Conservation (phyloP, 2,113 vertebrate genomes). For the Tupaia chinensis region DNA sequence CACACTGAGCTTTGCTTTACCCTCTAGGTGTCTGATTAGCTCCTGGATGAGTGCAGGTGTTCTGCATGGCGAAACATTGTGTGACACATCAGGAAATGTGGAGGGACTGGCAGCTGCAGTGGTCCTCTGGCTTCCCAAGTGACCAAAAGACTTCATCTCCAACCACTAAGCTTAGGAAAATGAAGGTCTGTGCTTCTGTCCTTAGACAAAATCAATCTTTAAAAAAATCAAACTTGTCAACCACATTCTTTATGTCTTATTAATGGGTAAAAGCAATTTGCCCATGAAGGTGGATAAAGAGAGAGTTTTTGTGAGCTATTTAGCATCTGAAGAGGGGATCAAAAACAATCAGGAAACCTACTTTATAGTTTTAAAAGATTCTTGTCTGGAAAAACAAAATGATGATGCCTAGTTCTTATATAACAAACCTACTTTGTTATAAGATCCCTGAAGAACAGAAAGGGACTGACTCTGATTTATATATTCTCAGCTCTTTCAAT, state of each 20-base stretch:
- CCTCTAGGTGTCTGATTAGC: fast-evolving
- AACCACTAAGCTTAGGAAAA: neutral
- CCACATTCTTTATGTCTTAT: neutral
- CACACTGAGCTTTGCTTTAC: neutral
- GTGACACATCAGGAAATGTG: fast-evolving
- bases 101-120: fast-evolving
- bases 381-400: too few relatives aligned
- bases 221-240: neutral
- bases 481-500: fast-evolving
- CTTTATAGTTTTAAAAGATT: neutral
- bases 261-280: neutral
- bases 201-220: neutral
- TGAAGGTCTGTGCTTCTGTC: neutral
- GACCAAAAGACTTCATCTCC: fast-evolving
- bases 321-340: neutral
- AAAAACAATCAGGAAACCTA: neutral
- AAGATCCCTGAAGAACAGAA: neutral
- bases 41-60: too few relatives aligned
- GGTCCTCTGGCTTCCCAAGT: neutral
- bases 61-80: fast-evolving
- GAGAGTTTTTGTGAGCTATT: neutral
- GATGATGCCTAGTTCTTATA: neutral
- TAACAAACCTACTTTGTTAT: neutral
- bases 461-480: neutral
- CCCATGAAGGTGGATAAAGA: too few relatives aligned